Evolutionary conservation across 2,797 vertebrate genomes (phyloP), one percentile per base, ranked within the genome.

Genomic region (Hoplostethus atlanticus): DNA sequence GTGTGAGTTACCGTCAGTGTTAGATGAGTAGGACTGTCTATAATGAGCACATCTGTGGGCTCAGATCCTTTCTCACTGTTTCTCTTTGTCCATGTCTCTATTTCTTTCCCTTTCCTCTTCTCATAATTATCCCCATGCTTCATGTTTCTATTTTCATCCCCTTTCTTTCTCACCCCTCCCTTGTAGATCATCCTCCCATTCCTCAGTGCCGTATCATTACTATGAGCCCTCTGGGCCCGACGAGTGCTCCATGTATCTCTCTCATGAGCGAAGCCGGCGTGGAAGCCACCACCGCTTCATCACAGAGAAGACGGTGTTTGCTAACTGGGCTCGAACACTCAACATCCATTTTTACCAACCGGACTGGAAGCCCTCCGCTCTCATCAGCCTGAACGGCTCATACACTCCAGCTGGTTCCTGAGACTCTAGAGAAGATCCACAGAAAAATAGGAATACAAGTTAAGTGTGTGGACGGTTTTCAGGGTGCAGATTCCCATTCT

Each of bases 281-380:
- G 97, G 97, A 71, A 97, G 97, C 77, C 96, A 98, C 64, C 97
- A 98, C 68, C 96, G 97, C 40, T 99, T 97, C 85, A 97, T 98
- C 92, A 99, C 97, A 0, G 97, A 98, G 93, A 98, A 98, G 73
- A 90, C 86, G 3, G 97, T 97, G 48, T 99, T 98, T 72, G 96
- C 97, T 86, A 96, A 95, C 83, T 99, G 97, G 97, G 97, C 97
- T 4, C 95, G 91, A 77, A 96, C 94, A 54, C 95, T 95, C 84
- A 80, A 96, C 75, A 96, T 99, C 80, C 95, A 88, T 85, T 99
- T 97, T 88, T 95, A 97, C 90, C 96, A 97, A 83, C 97, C 97
- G 0, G 94, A 97, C 92, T 98, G 97, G 97, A 64, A 71, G 40
- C 91, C 91, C 0, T 21, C 68, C 9, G 50, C 75, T 1, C 46